Conservation (phyloP, 2,797 vertebrate genomes). For the Chelmon rostratus region DNA sequence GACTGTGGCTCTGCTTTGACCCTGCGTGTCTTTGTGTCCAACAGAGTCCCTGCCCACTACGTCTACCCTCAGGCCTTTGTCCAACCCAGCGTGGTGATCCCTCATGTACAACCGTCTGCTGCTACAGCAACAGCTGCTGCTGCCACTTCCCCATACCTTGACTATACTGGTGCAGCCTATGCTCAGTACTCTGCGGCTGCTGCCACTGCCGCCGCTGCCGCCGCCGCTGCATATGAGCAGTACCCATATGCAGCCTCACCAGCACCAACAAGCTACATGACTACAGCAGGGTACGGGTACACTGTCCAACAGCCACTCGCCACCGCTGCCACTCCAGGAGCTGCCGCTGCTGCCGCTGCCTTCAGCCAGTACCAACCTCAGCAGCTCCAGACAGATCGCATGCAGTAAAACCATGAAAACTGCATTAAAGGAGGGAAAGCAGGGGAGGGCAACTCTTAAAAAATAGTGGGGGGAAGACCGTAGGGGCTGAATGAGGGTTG, state of each 20-base stretch:
- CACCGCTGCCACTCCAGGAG: conserved; percentile 90
- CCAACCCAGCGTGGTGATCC: conserved; percentile 95
- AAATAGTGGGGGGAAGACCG: conserved; percentile 22
- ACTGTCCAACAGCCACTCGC: conserved; percentile 95
- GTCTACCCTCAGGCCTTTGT: conserved; percentile 97
- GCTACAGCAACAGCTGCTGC: conserved; percentile 87
- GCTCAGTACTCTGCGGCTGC: conserved; percentile 92
- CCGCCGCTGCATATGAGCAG: conserved; percentile 94
- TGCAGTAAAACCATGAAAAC: conserved; percentile 88
- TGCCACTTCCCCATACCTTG: conserved; percentile 94
- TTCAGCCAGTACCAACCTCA: conserved; percentile 94
- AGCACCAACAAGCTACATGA: conserved; percentile 92
- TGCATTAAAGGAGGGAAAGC: conserved; percentile 24
- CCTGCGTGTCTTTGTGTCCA: conserved; percentile 75
- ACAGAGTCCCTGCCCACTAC: conserved; percentile 97
- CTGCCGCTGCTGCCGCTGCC: conserved; percentile 86
- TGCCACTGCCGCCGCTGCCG: conserved; percentile 87
- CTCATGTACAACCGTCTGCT: conserved; percentile 91
- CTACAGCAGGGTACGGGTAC: conserved; percentile 93
- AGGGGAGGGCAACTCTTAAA: conserved; percentile 17
- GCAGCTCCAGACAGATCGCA: conserved; percentile 96
- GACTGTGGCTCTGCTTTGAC: conserved; percentile 51
- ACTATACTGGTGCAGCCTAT: conserved; percentile 95
- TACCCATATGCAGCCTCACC: conserved; percentile 96
- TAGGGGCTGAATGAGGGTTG: conserved; percentile 49